Conservation (phyloP, 2,113 vertebrate genomes). For the Micronycteris hirsuta region DNA sequence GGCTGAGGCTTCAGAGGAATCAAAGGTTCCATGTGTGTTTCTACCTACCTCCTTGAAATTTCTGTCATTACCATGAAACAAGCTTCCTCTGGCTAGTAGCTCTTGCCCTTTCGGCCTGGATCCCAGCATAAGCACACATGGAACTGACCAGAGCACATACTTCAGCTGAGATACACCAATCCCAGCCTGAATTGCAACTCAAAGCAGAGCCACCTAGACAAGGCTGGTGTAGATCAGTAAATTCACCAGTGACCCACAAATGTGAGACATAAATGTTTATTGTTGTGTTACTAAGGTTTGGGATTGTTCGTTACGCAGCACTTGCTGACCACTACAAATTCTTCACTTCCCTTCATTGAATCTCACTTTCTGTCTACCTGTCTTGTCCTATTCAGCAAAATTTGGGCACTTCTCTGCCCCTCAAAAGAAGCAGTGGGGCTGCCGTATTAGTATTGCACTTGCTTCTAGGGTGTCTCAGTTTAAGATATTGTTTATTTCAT, state of each 20-base stretch:
- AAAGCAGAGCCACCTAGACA: neutral
- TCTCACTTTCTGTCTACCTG: neutral
- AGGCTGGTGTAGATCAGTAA: neutral
- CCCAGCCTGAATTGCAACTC: neutral
- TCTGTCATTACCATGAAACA: neutral
- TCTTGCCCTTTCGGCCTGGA: neutral
- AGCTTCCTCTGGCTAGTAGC: neutral
- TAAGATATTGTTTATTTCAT: constrained; percentile 52
- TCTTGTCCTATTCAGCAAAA: constrained; percentile 1
- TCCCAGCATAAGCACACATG: neutral
- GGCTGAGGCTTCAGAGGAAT: neutral
- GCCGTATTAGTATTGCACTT: neutral
- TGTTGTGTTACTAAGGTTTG: neutral
- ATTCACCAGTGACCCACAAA: neutral
- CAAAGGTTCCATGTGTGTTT: too few relatives aligned
- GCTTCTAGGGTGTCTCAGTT: constrained; percentile 41
- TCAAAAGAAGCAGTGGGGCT: neutral
- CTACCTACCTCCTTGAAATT: neutral
- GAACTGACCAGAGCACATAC: neutral
- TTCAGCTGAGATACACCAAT: neutral
- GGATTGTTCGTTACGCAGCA: neutral
- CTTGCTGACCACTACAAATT: neutral
- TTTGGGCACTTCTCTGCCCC: neutral
- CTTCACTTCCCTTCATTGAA: neutral
- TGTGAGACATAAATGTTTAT: neutral